Base-by-base conservation (phyloP, 2,888 invertebrate species). In the Diplolepis rosae region DNA sequence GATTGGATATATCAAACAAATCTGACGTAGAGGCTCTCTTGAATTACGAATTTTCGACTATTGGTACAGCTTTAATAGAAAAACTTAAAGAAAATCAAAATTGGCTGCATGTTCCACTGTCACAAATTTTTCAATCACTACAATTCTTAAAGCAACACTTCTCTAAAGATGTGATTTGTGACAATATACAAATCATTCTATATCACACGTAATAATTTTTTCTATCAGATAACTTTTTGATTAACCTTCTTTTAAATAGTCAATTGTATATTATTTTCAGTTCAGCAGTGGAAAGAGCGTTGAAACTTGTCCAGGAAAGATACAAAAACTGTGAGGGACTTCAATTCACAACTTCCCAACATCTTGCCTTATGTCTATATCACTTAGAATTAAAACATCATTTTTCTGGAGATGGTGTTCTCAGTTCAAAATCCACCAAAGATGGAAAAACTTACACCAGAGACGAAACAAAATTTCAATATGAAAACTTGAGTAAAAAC, bases 321-420 rank as follows among this genome's bases (percentile, higher is more conserved):
- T 52, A 52, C 28, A 7, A 27, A 52, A 52, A 27, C 15, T 28
- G 28, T n/a, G 15, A 52, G n/a, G 52, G 15, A 15, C 28, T 15
- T 52, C 15, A 52, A n/a, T 52, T 52, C n/a, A 80, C 80, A 66
- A 76, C 82, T 52, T 83, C 86, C 15, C 92, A 93, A 74, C 88
- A 91, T 65, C 87, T 95, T 18, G 92, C 93, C 65, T 87, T 95
- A 32, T 91, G 92, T 66, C 82, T 95, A 52, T 95, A 95, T 84
- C 90, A 92, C 69, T 92, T 95, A 24, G 95, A 95, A 86, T 92
- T 91, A 78, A 92, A 92, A 79, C 91, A 92, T 85, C 93, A 95
- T 86, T 95, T 95, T 82, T 93, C 92, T 13, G 95, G 95, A 0
- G 93, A 95, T 82, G 95, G 94, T 0, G 91, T 95, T 52, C 6